Conservation (phyloP, 2,113 vertebrate species). For the Bungarus multicinctus region DNA sequence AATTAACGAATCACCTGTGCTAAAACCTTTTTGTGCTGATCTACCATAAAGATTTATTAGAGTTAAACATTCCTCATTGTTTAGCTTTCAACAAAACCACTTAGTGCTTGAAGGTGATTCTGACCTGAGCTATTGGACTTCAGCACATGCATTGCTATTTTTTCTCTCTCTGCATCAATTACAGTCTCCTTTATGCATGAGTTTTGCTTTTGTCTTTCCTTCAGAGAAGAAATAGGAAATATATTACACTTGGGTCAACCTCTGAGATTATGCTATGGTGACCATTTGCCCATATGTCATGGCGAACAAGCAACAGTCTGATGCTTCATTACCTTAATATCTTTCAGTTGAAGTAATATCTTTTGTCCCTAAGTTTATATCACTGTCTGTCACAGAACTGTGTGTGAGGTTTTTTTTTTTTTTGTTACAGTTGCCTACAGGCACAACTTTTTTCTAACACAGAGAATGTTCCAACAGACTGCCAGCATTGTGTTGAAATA, state of each 20-base stretch:
- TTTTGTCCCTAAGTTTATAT: conserved; percentile 26
- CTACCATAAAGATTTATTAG: conserved; percentile 45
- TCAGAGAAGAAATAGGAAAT: background rate
- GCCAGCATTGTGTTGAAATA: conserved; percentile 18
- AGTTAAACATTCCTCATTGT: conserved; percentile 32
- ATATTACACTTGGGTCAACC: conserved; percentile 17
- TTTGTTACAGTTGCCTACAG: conserved; percentile 41
- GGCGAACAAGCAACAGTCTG: conserved; percentile 44
- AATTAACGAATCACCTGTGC: conserved; percentile 1
- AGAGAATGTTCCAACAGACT: conserved; percentile 46
- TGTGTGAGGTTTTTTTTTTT: conserved; percentile 13
- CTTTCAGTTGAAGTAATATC: conserved; percentile 37
- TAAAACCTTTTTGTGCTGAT: conserved; percentile 32
- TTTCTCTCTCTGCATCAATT: background rate
- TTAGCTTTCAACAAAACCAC: conserved; percentile 26
- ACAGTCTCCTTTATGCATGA: background rate
- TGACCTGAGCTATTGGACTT: background rate
- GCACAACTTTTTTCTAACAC: conserved; percentile 39
- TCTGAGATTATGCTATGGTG: conserved; percentile 9
- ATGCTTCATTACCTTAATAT: conserved; percentile 46
- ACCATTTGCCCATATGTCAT: conserved; percentile 26
- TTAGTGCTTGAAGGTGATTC: conserved; percentile 38
- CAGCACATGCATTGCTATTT: background rate
- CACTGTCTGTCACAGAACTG: conserved; percentile 51
- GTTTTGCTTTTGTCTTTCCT: background rate